Percentiles rank a stretch among this genome's conserved stretches.
phyloP scores from a whole-genome alignment of 2,797 vertebrate species.

The Lagodon rhomboides region DNA sequence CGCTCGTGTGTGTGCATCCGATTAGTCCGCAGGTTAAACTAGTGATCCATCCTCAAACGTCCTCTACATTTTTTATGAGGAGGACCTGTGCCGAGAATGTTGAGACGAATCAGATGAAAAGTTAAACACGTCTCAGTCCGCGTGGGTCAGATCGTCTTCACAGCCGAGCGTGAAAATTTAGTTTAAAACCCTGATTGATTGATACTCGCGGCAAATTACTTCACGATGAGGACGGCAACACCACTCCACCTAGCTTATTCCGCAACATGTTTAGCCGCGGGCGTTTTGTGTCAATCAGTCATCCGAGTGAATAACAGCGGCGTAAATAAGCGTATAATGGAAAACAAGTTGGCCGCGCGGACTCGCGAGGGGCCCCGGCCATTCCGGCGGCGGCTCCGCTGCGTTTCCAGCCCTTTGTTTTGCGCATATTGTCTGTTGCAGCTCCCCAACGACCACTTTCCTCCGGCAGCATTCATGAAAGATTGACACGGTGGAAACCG shows the following conservation, averaged over 20 bases:
- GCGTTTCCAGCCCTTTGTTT: conserved; percentile 66
- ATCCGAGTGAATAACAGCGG: conserved; percentile 46
- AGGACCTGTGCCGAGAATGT: neutral
- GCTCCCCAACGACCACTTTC: conserved; percentile 68
- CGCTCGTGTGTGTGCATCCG: neutral
- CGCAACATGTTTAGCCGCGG: conserved; percentile 35
- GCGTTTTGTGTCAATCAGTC: conserved; percentile 52
- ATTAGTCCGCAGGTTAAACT: neutral
- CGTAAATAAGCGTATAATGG: conserved; percentile 64
- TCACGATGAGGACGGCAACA: conserved; percentile 8
- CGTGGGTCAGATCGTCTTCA: conserved; percentile 15
- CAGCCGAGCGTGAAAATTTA: neutral
- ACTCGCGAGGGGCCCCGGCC: conserved; percentile 26
- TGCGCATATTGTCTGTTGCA: conserved; percentile 61
- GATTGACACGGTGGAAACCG: conserved; percentile 74
- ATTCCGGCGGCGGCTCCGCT: conserved; percentile 28
- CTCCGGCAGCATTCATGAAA: conserved; percentile 75
- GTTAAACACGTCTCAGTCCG: neutral
- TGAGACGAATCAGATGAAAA: neutral
- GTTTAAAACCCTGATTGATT: conserved; percentile 1
- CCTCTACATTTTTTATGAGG: neutral
- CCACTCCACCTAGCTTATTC: conserved; percentile 4
- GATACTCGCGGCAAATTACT: conserved; percentile 35
- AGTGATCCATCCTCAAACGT: neutral
- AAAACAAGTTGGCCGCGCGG: conserved; percentile 56